Base-by-base conservation (phyloP, 2,113 vertebrate genomes). In the Elachura formosa region DNA sequence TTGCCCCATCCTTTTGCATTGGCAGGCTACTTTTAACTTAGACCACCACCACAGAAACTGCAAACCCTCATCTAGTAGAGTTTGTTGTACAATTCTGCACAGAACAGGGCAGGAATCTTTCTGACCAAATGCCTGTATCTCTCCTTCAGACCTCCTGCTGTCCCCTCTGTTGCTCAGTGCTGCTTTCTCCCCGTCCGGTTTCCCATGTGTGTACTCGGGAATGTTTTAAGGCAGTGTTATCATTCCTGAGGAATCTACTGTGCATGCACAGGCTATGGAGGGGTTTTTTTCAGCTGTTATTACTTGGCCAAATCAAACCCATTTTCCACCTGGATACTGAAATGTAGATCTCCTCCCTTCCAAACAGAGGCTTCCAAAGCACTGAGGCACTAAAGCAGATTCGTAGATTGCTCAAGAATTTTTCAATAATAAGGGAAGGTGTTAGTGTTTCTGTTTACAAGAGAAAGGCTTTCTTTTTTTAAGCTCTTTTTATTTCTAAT, bases 281-380 rank as follows among this genome's bases (percentile, higher is more conserved):
- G 45, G 1, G 0, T 1, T 26, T n/a, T 89, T 74, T 88, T 63
- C 4, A 5, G 19, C 81, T 87, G 49, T 95, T 94, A 93, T 91
- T 96, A 87, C 96, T 96, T 95, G 95, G 95, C 95, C 95, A 94
- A 94, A 94, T 94, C 73, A 92, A 94, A 68, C 91, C 93, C 77
- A 20, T 84, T 96, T 96, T 95, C 95, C 94, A 96, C 93, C 91
- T 96, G 96, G 91, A 96, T 89, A 92, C 83, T 0, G 5, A 93
- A 93, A 87, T 91, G 48, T 74, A 76, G 74, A 61, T 94, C 77
- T 89, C 41, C n/a, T 97, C 91, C 84, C 23, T 95, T 94, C 89
- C 89, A 91, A 95, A 91, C 54, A 78, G 89, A 93, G 87, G 73
- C 89, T 96, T 95, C 87, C 93, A 95, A 76, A 94, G 84, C 54